Percentiles rank a stretch among this genome's conserved stretches.
These are phyloP conservation scores for Ametastegia equiseti DNA, from an alignment of 2,888 invertebrate genomes.

Conservation along the genomic window DNA sequence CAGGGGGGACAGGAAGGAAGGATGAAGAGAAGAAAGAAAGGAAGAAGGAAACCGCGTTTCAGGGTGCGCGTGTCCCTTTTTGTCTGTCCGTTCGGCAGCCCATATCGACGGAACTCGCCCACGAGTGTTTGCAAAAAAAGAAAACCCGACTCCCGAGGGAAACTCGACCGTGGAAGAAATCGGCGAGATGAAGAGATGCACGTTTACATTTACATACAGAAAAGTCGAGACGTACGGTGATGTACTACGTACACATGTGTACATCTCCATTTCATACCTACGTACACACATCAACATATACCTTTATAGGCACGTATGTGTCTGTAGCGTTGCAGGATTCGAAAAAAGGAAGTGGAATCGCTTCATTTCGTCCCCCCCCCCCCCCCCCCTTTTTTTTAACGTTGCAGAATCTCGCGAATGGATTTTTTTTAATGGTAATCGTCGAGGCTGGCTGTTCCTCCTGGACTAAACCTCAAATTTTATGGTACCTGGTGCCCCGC, in stretches of 20 bases:
- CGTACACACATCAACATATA: neutral
- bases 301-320: neutral
- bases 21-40: neutral
- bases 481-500: neutral
- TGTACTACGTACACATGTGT: neutral
- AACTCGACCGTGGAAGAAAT: neutral
- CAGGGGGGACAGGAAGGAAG: neutral
- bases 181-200: slow-evolving; percentile 49
- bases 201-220: slow-evolving; percentile 15
- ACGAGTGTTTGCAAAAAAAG: slow-evolving; percentile 15
- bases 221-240: neutral
- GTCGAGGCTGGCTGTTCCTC: slow-evolving; percentile 12
- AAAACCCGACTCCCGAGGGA: slow-evolving; percentile 5
- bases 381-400: neutral
- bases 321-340: neutral
- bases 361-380: no score
- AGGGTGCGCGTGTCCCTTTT: slow-evolving; percentile 26
- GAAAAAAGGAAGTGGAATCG: slow-evolving; percentile 1
- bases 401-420: slow-evolving; percentile 6
- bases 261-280: neutral
- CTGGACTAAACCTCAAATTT: slow-evolving; percentile 37
- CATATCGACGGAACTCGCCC: neutral
- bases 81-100: slow-evolving; percentile 41
- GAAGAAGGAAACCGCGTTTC: neutral
- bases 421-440: slow-evolving; percentile 42